phyloP scores from a whole-genome alignment of 2,113 vertebrate species.

The Lophius piscatorius region DNA sequence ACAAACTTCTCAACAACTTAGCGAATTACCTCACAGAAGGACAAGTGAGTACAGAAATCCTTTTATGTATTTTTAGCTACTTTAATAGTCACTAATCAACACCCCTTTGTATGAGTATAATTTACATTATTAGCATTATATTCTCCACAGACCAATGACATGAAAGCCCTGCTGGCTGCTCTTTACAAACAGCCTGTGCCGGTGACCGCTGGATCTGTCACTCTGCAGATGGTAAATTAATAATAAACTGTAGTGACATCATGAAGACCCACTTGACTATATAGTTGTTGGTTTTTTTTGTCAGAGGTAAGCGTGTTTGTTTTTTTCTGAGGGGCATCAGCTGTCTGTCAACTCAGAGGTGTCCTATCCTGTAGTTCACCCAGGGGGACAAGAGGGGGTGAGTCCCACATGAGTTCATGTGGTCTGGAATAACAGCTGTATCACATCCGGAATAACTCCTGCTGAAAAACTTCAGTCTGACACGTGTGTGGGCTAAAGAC shows the following conservation, averaged over 20 bases:
- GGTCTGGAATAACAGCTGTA: conserved; percentile 20
- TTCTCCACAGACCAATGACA: conserved; percentile 79
- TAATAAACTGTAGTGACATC: neutral
- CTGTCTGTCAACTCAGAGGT: conserved; percentile 68
- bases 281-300: conserved; percentile 26
- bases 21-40: conserved; percentile 85
- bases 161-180: conserved; percentile 74
- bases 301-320: conserved; percentile 54
- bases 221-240: conserved; percentile 83
- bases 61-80: no score
- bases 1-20: conserved; percentile 89
- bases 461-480: conserved; percentile 24
- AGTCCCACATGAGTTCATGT: conserved; percentile 56
- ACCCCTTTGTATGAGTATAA: neutral
- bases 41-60: conserved; percentile 88
- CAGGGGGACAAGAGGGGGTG: conserved; percentile 70
- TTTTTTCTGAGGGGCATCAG: conserved; percentile 76
- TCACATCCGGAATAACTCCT: conserved; percentile 54
- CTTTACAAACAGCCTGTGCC: conserved; percentile 81
- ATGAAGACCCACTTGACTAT: neutral
- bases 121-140: neutral
- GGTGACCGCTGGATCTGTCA: conserved; percentile 60
- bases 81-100: no score
- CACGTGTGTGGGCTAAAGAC: conserved; percentile 43
- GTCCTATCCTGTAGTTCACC: conserved; percentile 51